Percentiles rank a stretch among this genome's conserved stretches.
phyloP scores from a whole-genome alignment of 2,113 vertebrate species.

The Cyprichromis sp. region DNA sequence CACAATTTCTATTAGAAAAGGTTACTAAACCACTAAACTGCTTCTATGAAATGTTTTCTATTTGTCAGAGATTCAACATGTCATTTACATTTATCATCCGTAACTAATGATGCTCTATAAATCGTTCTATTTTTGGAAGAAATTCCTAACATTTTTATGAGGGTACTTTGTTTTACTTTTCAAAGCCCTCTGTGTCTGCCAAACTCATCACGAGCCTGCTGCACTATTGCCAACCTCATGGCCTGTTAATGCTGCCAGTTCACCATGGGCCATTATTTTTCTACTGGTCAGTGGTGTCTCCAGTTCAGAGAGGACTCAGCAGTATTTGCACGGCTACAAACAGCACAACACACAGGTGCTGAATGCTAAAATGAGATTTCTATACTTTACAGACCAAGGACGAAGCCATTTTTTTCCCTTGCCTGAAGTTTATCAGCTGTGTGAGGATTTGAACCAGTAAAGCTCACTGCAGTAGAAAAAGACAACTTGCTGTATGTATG shows the following conservation, averaged over 20 bases:
- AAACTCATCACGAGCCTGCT: not conserved
- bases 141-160: not conserved
- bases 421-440: not conserved
- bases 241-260: slow-evolving; percentile 14
- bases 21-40: not conserved
- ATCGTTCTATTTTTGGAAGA: not conserved
- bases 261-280: not conserved
- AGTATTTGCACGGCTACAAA: not conserved
- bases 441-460: not conserved
- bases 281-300: not conserved
- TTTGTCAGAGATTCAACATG: not conserved
- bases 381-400: not conserved
- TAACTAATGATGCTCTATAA: not conserved
- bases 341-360: not conserved
- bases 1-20: not conserved
- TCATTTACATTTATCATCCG: not conserved
- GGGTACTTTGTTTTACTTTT: slow-evolving; percentile 11
- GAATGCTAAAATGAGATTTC: not conserved
- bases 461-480: not conserved
- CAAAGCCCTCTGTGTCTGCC: not conserved
- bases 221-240: slow-evolving; percentile 2
- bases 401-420: not conserved
- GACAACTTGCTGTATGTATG: not conserved
- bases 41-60: not conserved
- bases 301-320: not conserved